Base-by-base conservation (phyloP, 2,797 vertebrate species). In the Synaphobranchus kaupii region DNA sequence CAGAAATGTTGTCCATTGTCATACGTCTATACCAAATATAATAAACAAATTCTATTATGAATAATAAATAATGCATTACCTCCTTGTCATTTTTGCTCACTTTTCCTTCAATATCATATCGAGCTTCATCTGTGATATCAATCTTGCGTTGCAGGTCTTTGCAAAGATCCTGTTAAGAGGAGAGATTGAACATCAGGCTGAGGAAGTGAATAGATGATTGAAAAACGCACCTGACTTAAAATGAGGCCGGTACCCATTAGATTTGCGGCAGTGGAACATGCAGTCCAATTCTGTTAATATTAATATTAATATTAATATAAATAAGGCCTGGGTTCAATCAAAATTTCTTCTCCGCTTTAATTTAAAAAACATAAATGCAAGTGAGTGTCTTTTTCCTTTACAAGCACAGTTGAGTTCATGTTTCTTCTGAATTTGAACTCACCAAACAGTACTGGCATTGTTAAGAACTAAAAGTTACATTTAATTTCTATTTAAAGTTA, bases 61-160 rank as follows among this genome's bases (percentile, higher is more conserved):
- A 39, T 39, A 39, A 81, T 81, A n/a, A 47, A 81, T 81, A 50
- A 47, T 73, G 34, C 13, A 34, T 81, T 81, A 87, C 82, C 66
- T 87, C 82, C 39, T 68, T 71, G 28, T 87, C 82, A 20, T 84
- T 87, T 84, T 87, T 87, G 81, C 9, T 48, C 63, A 76, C 82
- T 87, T 87, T 87, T 5, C 25, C 10, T 56, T 56, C 66, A 47
- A 60, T 39, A 52, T 87, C 82, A 56, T 87, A 87, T 22, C 82
- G 82, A 44, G 63, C 31, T 73, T 84, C 86, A 13, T 87, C 86
- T 31, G 54, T n/a, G 39, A 84, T 82, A 58, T 87, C 86, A 58
- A 84, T 87, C 50, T 87, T 87, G 20, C 54, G 87, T 71, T 87
- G 71, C 31, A 87, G 87, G 20, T 87, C 87, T 84, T 87, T 87